Base-by-base conservation (phyloP, 2,113 vertebrate species). In the Sinosuthora webbiana region DNA sequence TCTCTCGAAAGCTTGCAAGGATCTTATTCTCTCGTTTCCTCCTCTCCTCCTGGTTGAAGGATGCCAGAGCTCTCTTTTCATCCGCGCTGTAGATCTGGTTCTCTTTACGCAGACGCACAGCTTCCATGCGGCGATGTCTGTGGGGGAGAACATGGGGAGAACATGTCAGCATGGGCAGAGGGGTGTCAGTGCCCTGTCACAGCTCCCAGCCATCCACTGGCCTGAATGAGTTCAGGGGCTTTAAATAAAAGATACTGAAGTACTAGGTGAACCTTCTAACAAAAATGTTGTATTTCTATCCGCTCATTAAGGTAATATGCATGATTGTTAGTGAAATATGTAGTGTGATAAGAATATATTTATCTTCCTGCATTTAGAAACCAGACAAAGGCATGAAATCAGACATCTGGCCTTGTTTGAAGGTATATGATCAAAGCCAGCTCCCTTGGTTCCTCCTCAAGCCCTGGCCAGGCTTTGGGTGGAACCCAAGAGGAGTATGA, bases 1-100 rank as follows among this genome's bases (percentile, higher is more conserved):
- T 99, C 97, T 99, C 99, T 84, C 98, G 98, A 96, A 99, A 99
- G 96, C 99, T 99, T 9, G 99, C 99, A 85, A 99, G 98, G 94
- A 99, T 99, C 98, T 99, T 99, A 97, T 99, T 99, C 95, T 99
- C 99, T 45, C 99, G 98, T 97, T 99, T 99, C 41, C 98, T 98
- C 85, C 99, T 98, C 93, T 99, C 99, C 88, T 99, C 99, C 97
- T 99, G 99, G 98, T 99, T 99, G 97, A 99, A 99, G 44, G 99
- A 99, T 0, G 99, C 99, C 78, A 99, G 98, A 16, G 99, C 99
- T 97, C 99, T 98, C 98, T 99, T 99, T 28, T 99, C 99, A 42
- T 99, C 99, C 0, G 99, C 99, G 6, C 99, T 99, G 97, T 99
- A 99, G 84, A 99, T 99, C 98, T 99, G 99, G 98, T 99, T 99